phyloP scores from a whole-genome alignment of 2,113 vertebrate genomes.

The Leucoraja erinaceus region DNA sequence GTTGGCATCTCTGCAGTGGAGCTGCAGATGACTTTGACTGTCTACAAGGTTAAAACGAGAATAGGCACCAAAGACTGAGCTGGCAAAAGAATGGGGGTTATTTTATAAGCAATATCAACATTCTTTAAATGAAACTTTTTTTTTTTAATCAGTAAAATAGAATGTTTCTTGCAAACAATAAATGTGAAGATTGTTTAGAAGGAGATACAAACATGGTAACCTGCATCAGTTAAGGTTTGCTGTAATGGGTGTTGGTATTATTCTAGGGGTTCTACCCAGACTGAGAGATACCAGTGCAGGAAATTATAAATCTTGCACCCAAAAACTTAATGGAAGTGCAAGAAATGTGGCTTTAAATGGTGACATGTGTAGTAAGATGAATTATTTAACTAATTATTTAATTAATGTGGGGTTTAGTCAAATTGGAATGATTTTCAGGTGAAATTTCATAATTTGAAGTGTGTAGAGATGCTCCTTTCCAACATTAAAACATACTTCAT shows the following conservation, averaged over 20 bases:
- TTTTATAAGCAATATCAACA: background rate
- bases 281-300: background rate
- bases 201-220: background rate
- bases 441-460: background rate
- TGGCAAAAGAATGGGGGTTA: background rate
- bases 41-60: background rate
- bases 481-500: background rate
- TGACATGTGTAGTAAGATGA: background rate
- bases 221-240: background rate
- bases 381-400: background rate
- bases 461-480: background rate
- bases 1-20: slow-evolving; percentile 1
- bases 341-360: background rate
- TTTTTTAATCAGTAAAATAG: background rate
- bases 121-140: background rate
- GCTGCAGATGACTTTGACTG: slow-evolving; percentile 4
- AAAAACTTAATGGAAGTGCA: background rate
- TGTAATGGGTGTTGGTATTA: background rate
- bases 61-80: background rate
- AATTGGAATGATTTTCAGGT: background rate
- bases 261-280: background rate
- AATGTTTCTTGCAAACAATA: background rate
- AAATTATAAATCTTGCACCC: background rate
- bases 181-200: background rate
- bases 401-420: background rate